Evolutionary conservation across 1,140 invertebrate species (phyloP), one percentile per base, ranked within the genome.

Genomic region (Drosophila ercepeae): DNA sequence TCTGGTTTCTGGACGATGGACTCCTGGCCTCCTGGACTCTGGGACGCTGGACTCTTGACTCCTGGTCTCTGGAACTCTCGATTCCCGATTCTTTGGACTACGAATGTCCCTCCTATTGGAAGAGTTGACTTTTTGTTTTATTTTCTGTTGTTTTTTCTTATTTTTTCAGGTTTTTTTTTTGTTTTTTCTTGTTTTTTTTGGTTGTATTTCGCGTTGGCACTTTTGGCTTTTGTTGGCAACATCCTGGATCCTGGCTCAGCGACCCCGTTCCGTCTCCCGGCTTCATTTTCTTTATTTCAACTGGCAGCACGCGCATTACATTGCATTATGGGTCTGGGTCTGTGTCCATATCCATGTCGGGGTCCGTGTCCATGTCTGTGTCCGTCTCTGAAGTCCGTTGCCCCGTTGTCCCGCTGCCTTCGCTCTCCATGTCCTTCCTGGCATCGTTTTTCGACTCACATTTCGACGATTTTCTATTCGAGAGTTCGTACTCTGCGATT

Each of bases 231-330:
- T 78, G 75, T 75, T 79, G 76, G 52, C 75, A 73, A 73, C 48
- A 46, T 53, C 21, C 2, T n/a, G n/a, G n/a, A n/a, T n/a, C 32
- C 29, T 19, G 61, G 16, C 50, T 45, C 48, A 46, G 23, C 50
- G 13, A 36, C 48, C 45, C 72, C 57, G 42, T 58, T 48, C n/a
- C 41, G 39, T 51, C 59, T 57, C 67, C 68, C 59, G 57, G 57
- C 75, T 68, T 82, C 63, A 82, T 59, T 73, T 73, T 76, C 68
- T 64, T 75, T 60, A 81, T 83, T 84, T 83, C 63, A 32, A 75
- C 70, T 67, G 71, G 71, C 75, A 78, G 71, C 79, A 83, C 79
- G 79, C 78, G 79, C 73, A 81, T 81, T 82, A 82, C 75, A 84
- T 84, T 75, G 83, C 78, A 79, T 75, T 79, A 79, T 60, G 68